Evolutionary conservation across 2,113 vertebrate genomes (phyloP).

Genomic region (Tupaia tana): DNA sequence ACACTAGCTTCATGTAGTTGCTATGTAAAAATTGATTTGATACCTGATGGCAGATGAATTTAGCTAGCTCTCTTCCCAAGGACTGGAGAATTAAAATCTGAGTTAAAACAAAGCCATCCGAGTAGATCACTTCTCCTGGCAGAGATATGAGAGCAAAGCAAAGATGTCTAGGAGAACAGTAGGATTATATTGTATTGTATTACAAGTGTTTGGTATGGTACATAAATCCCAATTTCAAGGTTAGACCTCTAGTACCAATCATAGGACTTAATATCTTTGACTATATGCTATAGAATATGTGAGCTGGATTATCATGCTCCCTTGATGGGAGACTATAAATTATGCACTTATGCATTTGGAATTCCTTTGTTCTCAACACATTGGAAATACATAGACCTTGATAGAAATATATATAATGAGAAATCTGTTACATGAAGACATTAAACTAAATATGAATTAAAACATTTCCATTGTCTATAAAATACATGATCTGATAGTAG

Average conservation of each 20-base stretch:
- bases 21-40: neutral
- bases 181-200: neutral
- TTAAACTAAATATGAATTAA: neutral
- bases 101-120: neutral
- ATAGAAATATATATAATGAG: neutral
- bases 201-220: neutral
- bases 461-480: neutral
- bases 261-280: neutral
- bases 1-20: neutral
- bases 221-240: neutral
- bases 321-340: neutral
- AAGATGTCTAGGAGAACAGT: neutral
- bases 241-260: neutral
- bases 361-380: neutral
- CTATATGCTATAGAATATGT: neutral
- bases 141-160: neutral
- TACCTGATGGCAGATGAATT: neutral
- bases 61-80: neutral
- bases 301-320: neutral
- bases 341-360: neutral
- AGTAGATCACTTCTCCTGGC: neutral
- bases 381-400: neutral
- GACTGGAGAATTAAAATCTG: constrained; percentile 1
- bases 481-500: neutral
- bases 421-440: constrained; percentile 14